These are phyloP conservation scores for Drosophila quasianomalipes DNA, from an alignment of 2,888 invertebrate species.

Conservation along the genomic window DNA sequence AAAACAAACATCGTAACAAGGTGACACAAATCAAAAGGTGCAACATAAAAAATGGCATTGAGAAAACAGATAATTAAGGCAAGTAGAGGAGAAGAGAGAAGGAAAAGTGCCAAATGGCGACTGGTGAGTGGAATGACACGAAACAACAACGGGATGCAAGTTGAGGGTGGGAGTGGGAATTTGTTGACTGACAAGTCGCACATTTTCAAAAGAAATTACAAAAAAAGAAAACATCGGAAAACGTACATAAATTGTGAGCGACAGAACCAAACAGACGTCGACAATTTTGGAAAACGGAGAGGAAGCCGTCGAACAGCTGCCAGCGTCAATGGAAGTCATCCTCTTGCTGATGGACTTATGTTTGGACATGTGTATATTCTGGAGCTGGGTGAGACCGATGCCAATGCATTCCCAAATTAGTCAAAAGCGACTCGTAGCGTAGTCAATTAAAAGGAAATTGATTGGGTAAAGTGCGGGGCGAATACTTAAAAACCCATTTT, in stretches of 20 bases:
- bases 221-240: conserved; percentile 61
- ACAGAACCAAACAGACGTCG: conserved; percentile 46
- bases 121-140: conserved; percentile 65
- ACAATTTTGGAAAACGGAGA: conserved; percentile 48
- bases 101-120: conserved; percentile 52
- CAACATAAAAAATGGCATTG: conserved; percentile 80
- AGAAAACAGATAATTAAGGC: conserved; percentile 74
- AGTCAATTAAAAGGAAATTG: conserved; percentile 71
- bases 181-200: conserved; percentile 80
- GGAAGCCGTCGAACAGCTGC: conserved; percentile 64
- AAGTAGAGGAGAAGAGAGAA: conserved; percentile 32
- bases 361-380: background rate
- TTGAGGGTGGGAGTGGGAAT: conserved; percentile 42
- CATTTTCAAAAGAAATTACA: conserved; percentile 78
- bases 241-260: conserved; percentile 67
- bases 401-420: conserved; percentile 69
- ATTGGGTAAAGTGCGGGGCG: conserved; percentile 21
- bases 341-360: conserved; percentile 52
- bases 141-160: conserved; percentile 26
- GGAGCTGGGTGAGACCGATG: conserved; percentile 16
- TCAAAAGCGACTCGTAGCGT: conserved; percentile 48
- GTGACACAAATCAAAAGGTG: conserved; percentile 77
- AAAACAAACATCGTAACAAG: conserved; percentile 33
- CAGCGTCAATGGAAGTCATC: conserved; percentile 23
- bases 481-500: conserved; percentile 71